Conservation (phyloP, 2,113 vertebrate species). For the rat (Rattus norvegicus) region DNA sequence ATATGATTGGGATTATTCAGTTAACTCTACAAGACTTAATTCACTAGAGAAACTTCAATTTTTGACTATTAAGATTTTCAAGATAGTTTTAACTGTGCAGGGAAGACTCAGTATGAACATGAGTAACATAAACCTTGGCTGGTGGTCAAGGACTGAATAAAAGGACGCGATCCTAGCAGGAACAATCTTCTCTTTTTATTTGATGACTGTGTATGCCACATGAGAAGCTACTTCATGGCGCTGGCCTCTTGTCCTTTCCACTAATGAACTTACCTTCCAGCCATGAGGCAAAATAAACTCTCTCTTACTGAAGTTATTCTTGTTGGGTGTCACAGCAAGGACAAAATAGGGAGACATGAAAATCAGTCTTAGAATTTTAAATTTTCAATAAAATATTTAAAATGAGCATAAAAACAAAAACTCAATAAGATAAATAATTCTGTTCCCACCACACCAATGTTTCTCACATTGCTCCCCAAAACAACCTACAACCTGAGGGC, state of each 20-base stretch:
- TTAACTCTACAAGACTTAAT: not conserved
- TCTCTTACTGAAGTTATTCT: not conserved
- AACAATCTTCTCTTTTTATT: not conserved
- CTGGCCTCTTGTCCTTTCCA: too few relatives aligned
- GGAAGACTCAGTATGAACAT: not conserved
- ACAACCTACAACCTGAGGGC: not conserved
- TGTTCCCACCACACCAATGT: not conserved
- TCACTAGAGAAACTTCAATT: not conserved
- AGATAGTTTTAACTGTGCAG: not conserved
- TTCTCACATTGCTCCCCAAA: not conserved
- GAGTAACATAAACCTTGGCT: not conserved
- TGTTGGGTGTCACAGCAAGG: not conserved
- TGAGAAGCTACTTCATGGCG: too few relatives aligned
- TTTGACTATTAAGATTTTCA: not conserved
- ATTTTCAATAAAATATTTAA: not conserved
- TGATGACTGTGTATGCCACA: not conserved
- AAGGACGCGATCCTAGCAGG: not conserved
- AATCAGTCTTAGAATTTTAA: not conserved
- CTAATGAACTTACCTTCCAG: not conserved
- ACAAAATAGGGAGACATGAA: not conserved
- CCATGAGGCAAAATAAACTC: not conserved
- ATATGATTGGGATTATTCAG: too few relatives aligned
- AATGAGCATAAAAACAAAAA: not conserved
- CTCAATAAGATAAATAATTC: not conserved
- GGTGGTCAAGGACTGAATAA: not conserved